These are phyloP conservation scores for Tursiops truncatus DNA, from an alignment of 2,113 vertebrate genomes.

Conservation along the genomic window DNA sequence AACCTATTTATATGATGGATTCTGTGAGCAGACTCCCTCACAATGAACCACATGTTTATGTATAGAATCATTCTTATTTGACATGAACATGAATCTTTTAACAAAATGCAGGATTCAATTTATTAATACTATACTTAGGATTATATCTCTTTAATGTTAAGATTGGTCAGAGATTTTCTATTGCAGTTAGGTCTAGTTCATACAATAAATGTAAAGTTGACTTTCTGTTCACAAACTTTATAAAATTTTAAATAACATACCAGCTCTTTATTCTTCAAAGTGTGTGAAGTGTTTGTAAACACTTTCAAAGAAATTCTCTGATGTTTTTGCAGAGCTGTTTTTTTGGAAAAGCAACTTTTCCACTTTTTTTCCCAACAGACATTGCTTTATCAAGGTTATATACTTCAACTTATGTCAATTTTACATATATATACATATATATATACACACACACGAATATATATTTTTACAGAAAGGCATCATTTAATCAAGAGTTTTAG, in stretches of 20 bases:
- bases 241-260: neutral
- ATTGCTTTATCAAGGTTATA: neutral
- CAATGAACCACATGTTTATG: neutral
- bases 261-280: neutral
- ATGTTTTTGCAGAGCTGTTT: neutral
- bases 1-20: neutral
- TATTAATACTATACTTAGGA: neutral
- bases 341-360: neutral
- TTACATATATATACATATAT: neutral
- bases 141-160: neutral
- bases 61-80: neutral
- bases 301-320: constrained; percentile 7
- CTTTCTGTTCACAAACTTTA: neutral
- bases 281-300: neutral
- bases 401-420: neutral
- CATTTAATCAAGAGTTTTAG: neutral
- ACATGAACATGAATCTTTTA: neutral
- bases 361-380: neutral
- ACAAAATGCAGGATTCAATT: neutral
- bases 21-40: neutral
- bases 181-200: neutral
- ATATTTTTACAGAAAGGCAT: neutral
- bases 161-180: neutral
- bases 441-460: neutral
- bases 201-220: neutral